Conservation (phyloP, 2,888 invertebrate genomes). For the Dryococelus australis region DNA sequence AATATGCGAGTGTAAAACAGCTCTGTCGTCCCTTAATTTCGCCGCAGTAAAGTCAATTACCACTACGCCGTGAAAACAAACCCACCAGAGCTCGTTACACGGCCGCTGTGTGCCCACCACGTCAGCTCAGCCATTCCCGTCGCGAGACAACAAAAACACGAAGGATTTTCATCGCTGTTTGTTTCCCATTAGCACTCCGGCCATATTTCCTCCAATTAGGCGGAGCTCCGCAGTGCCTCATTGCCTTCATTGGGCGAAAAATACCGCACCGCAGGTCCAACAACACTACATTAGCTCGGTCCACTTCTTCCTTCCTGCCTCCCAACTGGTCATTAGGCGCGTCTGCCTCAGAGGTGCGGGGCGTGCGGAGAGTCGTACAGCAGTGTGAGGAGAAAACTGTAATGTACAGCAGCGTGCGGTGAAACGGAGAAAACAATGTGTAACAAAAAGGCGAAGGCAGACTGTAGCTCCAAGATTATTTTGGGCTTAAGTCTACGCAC, state of each 20-base stretch:
- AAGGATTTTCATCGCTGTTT: slow-evolving; percentile 22
- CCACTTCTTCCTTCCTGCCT: slow-evolving; percentile 1
- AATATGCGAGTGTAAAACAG: background rate
- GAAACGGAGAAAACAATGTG: too few relatives aligned
- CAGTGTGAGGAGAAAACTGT: background rate
- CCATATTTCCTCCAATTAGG: slow-evolving; percentile 30
- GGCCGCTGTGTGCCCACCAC: background rate
- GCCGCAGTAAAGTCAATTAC: background rate
- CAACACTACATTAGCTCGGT: slow-evolving; percentile 24
- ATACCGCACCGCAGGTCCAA: slow-evolving; percentile 20
- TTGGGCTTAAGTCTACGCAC: too few relatives aligned
- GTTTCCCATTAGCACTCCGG: slow-evolving; percentile 26
- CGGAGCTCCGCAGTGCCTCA: slow-evolving; percentile 11
- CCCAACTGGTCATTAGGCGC: slow-evolving; percentile 26
- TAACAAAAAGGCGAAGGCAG: too few relatives aligned
- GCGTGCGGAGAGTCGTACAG: background rate
- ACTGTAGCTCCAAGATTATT: too few relatives aligned
- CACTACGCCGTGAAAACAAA: background rate
- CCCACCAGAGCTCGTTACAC: background rate
- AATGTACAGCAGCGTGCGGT: background rate
- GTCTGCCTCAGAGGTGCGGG: background rate
- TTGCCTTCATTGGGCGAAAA: slow-evolving; percentile 26
- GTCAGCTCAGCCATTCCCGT: slow-evolving; percentile 6
- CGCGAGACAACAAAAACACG: background rate
- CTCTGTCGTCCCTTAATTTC: background rate